Conservation (phyloP, 2,888 invertebrate genomes). For the Eupithecia tripunctaria region DNA sequence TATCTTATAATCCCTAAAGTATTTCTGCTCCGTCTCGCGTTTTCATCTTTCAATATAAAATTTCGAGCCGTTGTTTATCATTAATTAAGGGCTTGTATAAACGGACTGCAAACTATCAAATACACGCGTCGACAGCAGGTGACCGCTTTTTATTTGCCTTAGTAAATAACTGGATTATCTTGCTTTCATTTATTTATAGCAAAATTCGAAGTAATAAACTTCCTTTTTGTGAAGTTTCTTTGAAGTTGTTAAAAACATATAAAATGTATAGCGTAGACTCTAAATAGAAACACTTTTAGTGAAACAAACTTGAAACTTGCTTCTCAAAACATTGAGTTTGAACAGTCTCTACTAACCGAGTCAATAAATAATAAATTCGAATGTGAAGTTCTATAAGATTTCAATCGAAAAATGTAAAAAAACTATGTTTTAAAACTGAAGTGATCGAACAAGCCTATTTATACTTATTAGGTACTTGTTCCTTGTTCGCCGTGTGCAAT, state of each 20-base stretch:
- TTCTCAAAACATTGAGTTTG: background rate
- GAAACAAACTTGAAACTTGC: background rate
- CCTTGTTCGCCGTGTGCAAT: too few species aligned
- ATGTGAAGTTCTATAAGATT: background rate
- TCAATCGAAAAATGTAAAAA: background rate
- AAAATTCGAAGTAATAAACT: background rate
- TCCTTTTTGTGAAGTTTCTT: too few species aligned
- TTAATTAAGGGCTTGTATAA: too few species aligned
- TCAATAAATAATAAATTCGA: background rate
- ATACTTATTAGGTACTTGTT: background rate
- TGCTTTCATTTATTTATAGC: background rate
- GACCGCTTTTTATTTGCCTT: background rate
- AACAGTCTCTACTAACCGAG: background rate
- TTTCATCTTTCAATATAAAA: background rate
- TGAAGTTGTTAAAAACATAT: background rate
- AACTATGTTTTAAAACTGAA: background rate
- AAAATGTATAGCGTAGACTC: background rate
- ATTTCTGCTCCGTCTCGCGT: background rate
- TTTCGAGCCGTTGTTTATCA: background rate
- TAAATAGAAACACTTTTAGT: background rate
- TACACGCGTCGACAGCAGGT: too few species aligned
- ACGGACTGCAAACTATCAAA: too few species aligned
- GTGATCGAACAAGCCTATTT: background rate
- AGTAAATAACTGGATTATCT: background rate
- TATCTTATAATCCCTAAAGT: background rate